Percentiles rank a stretch among this genome's conserved stretches.
These are phyloP conservation scores for Setophaga coronata DNA, from an alignment of 2,113 vertebrate species.

Conservation along the genomic window DNA sequence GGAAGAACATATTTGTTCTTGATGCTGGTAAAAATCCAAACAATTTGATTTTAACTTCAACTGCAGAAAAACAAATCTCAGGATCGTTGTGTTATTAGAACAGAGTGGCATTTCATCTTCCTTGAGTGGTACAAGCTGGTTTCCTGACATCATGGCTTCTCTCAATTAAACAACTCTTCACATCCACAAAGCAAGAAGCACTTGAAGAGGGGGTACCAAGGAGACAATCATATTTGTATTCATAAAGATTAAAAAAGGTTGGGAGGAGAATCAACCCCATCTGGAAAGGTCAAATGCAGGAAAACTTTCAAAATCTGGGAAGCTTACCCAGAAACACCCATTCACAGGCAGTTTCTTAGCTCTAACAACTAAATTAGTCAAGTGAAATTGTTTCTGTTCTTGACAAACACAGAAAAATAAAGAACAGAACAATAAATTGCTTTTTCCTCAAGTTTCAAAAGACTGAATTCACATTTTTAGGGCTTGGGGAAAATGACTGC, in stretches of 20 bases:
- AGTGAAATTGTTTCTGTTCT: background rate
- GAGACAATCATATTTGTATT: background rate
- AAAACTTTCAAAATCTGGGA: background rate
- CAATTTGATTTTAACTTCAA: background rate
- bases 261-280: background rate
- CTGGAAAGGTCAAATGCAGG: background rate
- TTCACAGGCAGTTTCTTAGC: background rate
- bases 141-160: background rate
- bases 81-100: background rate
- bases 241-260: background rate
- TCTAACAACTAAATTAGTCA: background rate
- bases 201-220: background rate
- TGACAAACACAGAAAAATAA: background rate
- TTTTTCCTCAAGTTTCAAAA: background rate
- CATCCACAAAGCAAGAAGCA: background rate
- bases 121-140: background rate
- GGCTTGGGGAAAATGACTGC: background rate
- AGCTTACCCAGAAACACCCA: background rate
- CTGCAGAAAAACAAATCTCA: background rate
- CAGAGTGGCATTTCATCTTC: background rate
- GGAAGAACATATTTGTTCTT: slow-evolving; percentile 56
- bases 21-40: slow-evolving; percentile 43
- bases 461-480: background rate
- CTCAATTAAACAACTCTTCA: background rate
- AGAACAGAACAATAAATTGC: background rate